These are phyloP conservation scores for Galleria mellonella DNA, from an alignment of 1,140 invertebrate genomes.

Conservation along the genomic window DNA sequence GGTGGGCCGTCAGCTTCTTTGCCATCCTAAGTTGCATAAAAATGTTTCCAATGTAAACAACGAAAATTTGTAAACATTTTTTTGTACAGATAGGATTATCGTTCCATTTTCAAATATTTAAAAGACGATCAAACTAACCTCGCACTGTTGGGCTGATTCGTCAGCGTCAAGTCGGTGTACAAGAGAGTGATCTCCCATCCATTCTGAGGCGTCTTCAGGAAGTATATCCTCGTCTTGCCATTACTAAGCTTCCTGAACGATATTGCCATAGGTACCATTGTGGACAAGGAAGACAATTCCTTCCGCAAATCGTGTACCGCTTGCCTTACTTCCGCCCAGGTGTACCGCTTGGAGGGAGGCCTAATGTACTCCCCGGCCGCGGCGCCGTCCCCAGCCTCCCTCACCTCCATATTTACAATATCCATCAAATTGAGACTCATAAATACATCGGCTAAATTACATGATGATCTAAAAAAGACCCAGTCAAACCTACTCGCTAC, in stretches of 20 bases:
- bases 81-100: no score
- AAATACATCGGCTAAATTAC: conserved; percentile 27
- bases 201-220: conserved; percentile 88
- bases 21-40: no score
- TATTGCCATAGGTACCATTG: conserved; percentile 85
- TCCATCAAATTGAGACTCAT: conserved; percentile 37
- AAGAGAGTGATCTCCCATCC: conserved; percentile 92
- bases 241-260: conserved; percentile 85
- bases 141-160: conserved; percentile 35
- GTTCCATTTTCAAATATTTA: no score
- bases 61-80: no score
- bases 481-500: conserved; percentile 25
- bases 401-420: conserved; percentile 57
- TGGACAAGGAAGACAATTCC: conserved; percentile 83
- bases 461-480: conserved; percentile 33
- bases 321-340: conserved; percentile 87
- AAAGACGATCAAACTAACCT: conserved; percentile 26
- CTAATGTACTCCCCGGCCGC: conserved; percentile 46
- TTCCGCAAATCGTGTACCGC: conserved; percentile 88
- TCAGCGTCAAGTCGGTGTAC: conserved; percentile 84
- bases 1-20: no score
- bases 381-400: conserved; percentile 59
- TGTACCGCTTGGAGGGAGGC: conserved; percentile 60
- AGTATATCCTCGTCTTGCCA: conserved; percentile 89
- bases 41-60: no score